phyloP scores from a whole-genome alignment of 1,140 invertebrate genomes.

The Chymomyza costata region DNA sequence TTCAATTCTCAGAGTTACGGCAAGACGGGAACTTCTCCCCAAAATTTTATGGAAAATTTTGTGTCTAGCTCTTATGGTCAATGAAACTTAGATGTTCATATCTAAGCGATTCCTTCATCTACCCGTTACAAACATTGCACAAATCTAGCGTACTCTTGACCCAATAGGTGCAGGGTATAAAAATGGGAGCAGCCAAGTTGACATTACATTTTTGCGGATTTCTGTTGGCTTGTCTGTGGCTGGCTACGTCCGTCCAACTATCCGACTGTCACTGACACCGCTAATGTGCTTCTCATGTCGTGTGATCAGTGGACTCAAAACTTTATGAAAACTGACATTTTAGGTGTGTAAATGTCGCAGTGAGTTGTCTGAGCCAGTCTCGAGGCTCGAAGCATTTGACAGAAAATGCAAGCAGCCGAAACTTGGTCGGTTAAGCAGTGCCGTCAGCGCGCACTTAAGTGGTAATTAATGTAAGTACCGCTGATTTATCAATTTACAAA shows the following conservation, averaged over 20 bases:
- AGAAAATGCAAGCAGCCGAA: too few relatives aligned
- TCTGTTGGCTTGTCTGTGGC: not conserved
- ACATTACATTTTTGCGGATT: slow-evolving; percentile 23
- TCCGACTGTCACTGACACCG: slow-evolving; percentile 39
- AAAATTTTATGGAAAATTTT: too few relatives aligned
- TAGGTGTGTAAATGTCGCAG: slow-evolving; percentile 63
- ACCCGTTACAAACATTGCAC: too few relatives aligned
- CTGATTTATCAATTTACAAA: slow-evolving; percentile 58
- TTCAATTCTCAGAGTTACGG: too few relatives aligned
- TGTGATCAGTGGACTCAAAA: slow-evolving; percentile 35
- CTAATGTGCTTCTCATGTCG: slow-evolving; percentile 70
- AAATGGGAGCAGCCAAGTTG: slow-evolving; percentile 19
- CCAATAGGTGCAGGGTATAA: too few relatives aligned
- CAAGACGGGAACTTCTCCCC: too few relatives aligned
- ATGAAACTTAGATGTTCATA: too few relatives aligned
- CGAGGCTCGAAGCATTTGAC: too few relatives aligned
- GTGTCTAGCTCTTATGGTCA: too few relatives aligned
- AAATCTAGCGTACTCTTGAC: too few relatives aligned
- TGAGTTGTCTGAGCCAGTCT: not conserved
- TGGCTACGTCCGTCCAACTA: slow-evolving; percentile 6
- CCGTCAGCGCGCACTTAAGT: slow-evolving; percentile 61
- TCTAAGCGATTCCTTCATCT: too few relatives aligned
- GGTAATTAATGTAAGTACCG: slow-evolving; percentile 70
- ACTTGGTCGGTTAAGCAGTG: too few relatives aligned
- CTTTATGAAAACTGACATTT: slow-evolving; percentile 66